Evolutionary conservation across 37 sponge, comb jelly and placozoan species (phyloP).

Genomic region (Lycopodina hypogea): DNA sequence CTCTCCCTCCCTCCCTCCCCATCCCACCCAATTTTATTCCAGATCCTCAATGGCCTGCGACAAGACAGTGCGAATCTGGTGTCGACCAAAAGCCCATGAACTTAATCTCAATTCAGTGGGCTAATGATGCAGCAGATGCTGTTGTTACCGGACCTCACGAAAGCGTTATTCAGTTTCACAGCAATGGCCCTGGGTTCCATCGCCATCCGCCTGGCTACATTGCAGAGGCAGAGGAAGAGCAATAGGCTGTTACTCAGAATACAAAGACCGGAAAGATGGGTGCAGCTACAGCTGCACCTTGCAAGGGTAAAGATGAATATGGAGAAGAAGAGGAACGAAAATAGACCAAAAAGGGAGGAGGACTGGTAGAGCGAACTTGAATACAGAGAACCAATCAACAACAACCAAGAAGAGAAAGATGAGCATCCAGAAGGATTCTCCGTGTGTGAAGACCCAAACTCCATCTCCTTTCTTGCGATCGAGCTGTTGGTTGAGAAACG

Average conservation of each 20-base stretch:
- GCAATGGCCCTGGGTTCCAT: constrained; percentile 42
- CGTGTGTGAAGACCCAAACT: background rate
- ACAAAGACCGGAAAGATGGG: background rate
- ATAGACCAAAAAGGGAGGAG: no score
- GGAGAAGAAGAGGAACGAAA: background rate
- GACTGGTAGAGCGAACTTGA: background rate
- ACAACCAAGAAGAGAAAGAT: background rate
- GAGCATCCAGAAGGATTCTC: background rate
- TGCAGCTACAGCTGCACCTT: background rate
- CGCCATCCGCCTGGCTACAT: background rate
- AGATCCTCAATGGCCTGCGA: constrained; percentile 63
- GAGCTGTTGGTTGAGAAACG: constrained; percentile 15
- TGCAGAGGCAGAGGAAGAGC: background rate
- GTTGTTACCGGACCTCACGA: constrained; percentile 36
- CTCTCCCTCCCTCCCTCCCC: no score
- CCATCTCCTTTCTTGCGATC: constrained; percentile 13
- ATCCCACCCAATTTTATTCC: no score
- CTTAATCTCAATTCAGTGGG: constrained; percentile 71
- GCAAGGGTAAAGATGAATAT: no score
- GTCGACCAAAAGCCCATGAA: constrained; percentile 35
- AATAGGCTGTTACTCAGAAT: background rate
- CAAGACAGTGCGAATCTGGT: constrained; percentile 4
- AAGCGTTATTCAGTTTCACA: constrained; percentile 61
- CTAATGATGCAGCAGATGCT: constrained; percentile 75
- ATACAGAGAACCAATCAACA: background rate